phyloP scores from a whole-genome alignment of 2,888 invertebrate genomes.

The Pachydiplax longipennis region DNA sequence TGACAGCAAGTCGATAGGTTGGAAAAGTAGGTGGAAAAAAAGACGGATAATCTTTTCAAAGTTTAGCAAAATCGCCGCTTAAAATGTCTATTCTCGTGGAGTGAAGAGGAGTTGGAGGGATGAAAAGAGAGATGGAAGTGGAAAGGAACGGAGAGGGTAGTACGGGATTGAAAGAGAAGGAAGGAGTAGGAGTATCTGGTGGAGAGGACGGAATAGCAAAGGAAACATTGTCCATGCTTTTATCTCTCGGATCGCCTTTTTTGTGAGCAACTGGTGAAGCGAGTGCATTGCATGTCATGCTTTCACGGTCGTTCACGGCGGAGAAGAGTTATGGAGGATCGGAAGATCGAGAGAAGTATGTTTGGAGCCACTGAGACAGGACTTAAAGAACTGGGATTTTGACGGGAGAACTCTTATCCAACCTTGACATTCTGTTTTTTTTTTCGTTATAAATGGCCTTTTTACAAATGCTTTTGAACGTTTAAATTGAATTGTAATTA shows the following conservation, averaged over 20 bases:
- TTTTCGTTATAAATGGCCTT: background rate
- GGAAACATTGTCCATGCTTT: background rate
- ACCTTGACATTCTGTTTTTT: background rate
- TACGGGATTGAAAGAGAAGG: background rate
- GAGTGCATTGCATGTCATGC: conserved; percentile 25
- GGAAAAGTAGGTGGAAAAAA: too few species aligned
- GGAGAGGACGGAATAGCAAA: background rate
- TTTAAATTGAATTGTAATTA: background rate
- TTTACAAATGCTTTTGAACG: background rate
- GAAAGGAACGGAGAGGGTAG: background rate
- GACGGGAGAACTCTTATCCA: background rate
- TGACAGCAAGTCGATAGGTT: too few species aligned
- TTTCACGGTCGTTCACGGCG: background rate
- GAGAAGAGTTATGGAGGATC: background rate
- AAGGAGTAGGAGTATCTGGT: background rate
- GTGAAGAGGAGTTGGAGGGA: too few species aligned
- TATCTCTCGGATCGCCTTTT: background rate
- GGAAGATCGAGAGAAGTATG: background rate
- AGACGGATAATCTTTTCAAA: too few species aligned
- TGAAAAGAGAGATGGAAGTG: background rate
- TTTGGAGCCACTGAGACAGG: too few species aligned
- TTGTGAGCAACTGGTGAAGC: conserved; percentile 22
- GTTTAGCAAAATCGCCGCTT: too few species aligned
- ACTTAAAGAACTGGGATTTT: background rate
- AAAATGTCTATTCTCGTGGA: too few species aligned